Percentiles rank a stretch among this genome's conserved stretches.
Conservation (phyloP, 2,797 vertebrate species). For the Petrocephalus sullivani region DNA sequence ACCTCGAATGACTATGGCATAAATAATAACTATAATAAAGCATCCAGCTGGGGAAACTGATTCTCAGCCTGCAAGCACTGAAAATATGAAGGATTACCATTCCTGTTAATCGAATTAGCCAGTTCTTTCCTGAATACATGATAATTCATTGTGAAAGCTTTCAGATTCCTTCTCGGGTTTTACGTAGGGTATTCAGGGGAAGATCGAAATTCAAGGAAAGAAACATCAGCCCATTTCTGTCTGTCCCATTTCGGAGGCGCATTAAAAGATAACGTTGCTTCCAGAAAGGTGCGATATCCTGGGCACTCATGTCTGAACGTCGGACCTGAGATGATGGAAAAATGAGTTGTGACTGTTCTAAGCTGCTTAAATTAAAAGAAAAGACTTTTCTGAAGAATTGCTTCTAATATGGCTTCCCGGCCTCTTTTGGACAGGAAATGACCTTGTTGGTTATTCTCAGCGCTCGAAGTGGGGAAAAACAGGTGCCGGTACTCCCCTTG, state of each 20-base stretch:
- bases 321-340: not conserved
- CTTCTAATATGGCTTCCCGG: not conserved
- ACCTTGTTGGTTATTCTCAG: not conserved
- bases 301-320: not conserved
- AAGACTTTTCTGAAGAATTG: not conserved
- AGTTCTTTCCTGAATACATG: not conserved
- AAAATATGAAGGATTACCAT: not conserved
- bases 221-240: not conserved
- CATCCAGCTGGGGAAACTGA: not conserved
- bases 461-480: not conserved
- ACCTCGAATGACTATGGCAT: not conserved
- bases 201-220: not conserved
- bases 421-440: not conserved
- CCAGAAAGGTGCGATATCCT: not conserved
- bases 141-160: not conserved
- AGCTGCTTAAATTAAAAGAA: not conserved
- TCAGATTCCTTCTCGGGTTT: not conserved
- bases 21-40: not conserved
- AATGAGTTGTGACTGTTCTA: not conserved
- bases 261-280: conserved; percentile 3
- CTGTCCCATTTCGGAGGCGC: not conserved
- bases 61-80: not conserved
- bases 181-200: not conserved
- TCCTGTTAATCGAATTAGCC: not conserved
- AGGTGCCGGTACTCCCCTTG: not conserved